Evolutionary conservation across 1,140 invertebrate genomes (phyloP).

Genomic region (Calliphora vicina): DNA sequence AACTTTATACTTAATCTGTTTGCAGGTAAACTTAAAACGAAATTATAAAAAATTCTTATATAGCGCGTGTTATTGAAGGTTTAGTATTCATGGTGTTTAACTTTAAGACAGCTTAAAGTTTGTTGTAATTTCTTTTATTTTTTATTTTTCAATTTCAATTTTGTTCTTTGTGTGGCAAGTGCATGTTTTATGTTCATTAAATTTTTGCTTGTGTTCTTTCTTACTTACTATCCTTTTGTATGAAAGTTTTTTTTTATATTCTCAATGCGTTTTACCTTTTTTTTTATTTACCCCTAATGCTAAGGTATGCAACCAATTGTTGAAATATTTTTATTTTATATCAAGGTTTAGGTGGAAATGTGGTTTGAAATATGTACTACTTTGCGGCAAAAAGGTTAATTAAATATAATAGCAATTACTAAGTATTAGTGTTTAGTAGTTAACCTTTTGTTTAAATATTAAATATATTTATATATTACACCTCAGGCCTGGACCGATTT

Average conservation of each 20-base stretch:
- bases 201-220: neutral
- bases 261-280: neutral
- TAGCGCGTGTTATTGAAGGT: neutral
- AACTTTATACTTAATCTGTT: neutral
- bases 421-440: too few relatives aligned
- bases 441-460: too few relatives aligned
- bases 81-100: neutral
- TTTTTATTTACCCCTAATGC: neutral
- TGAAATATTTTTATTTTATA: too few relatives aligned
- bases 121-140: neutral
- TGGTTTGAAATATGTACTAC: too few relatives aligned
- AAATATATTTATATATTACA: too few relatives aligned
- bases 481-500: too few relatives aligned
- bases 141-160: neutral
- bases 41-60: neutral
- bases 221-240: neutral
- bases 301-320: neutral
- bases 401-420: too few relatives aligned
- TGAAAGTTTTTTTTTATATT: too few relatives aligned
- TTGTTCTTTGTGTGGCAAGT: neutral
- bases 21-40: neutral
- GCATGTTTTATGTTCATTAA: slow-evolving; percentile 10
- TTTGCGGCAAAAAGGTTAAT: too few relatives aligned
- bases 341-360: too few relatives aligned
- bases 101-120: slow-evolving; percentile 1